phyloP scores from a whole-genome alignment of 2,888 invertebrate species.

The Cryptops parisi region DNA sequence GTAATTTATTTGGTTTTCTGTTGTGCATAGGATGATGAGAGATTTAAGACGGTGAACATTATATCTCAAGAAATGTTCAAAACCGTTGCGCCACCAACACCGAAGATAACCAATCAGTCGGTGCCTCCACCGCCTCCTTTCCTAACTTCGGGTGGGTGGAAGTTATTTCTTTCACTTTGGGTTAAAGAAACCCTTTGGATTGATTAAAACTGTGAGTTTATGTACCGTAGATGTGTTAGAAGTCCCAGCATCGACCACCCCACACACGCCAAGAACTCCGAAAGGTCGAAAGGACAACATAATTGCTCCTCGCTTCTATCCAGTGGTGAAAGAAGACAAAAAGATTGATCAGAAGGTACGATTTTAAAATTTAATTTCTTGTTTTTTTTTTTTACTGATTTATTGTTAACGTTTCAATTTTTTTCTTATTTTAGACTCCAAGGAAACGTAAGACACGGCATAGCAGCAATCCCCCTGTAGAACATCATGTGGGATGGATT shows the following conservation, averaged over 20 bases:
- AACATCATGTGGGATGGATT: conserved; percentile 18
- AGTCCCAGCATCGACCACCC: not conserved
- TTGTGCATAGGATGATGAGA: conserved; percentile 18
- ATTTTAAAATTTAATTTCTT: not conserved
- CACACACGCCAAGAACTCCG: conserved; percentile 24
- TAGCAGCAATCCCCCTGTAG: conserved; percentile 52
- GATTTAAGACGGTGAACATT: conserved; percentile 58
- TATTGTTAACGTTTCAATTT: not conserved
- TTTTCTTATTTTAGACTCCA: conserved; percentile 37
- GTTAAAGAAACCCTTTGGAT: too few relatives aligned
- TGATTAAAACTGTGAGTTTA: too few relatives aligned
- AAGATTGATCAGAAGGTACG: conserved; percentile 39
- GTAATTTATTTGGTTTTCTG: too few relatives aligned
- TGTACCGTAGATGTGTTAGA: not conserved
- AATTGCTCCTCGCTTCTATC: conserved; percentile 72
- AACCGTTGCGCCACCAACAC: conserved; percentile 48
- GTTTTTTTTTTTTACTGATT: not conserved
- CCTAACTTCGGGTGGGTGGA: conserved; percentile 10
- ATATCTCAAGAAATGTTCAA: conserved; percentile 80
- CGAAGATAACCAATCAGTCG: conserved; percentile 40
- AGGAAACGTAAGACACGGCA: conserved; percentile 83
- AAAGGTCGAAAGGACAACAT: conserved; percentile 25
- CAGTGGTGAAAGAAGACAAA: conserved; percentile 65
- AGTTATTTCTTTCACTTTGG: too few relatives aligned
- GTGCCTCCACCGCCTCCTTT: conserved; percentile 26